phyloP scores from a whole-genome alignment of 2,797 vertebrate species.

The Sciurus carolinensis region DNA sequence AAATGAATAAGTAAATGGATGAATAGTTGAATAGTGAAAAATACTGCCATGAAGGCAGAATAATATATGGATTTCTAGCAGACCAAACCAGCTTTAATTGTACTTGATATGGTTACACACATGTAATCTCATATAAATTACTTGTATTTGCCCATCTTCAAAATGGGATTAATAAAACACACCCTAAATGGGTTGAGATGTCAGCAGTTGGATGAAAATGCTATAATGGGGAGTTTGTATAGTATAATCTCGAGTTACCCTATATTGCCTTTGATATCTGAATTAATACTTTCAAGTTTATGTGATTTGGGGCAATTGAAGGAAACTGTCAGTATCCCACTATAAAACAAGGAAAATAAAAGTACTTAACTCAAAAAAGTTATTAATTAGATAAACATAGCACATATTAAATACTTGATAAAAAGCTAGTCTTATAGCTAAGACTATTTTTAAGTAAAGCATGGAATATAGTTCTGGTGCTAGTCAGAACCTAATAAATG shows the following conservation, averaged over 20 bases:
- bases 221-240: neutral
- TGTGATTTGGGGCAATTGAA: neutral
- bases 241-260: neutral
- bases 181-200: neutral
- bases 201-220: neutral
- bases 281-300: neutral
- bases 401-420: neutral
- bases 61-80: neutral
- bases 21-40: neutral
- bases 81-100: neutral
- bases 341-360: neutral
- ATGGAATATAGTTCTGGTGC: neutral
- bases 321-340: neutral
- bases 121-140: neutral
- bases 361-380: neutral
- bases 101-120: neutral
- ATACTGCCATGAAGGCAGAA: neutral
- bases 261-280: neutral
- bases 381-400: neutral
- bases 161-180: neutral
- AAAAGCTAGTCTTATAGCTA: neutral
- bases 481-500: neutral
- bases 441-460: constrained; percentile 16
- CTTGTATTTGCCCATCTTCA: neutral
- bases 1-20: neutral